phyloP scores from a whole-genome alignment of 2,113 vertebrate genomes.

The Craseonycteris thonglongyai region DNA sequence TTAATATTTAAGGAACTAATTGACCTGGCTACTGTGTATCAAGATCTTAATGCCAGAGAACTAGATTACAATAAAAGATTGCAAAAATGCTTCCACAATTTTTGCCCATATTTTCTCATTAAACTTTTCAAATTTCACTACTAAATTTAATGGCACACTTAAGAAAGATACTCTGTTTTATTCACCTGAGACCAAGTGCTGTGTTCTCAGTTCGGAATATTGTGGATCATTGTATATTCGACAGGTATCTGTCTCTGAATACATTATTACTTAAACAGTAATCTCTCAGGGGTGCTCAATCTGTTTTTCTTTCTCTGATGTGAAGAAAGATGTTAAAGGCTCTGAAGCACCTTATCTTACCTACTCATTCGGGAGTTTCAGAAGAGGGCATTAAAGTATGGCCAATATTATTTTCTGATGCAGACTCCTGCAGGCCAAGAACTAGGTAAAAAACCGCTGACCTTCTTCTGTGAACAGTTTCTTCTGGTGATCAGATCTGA shows the following conservation, averaged over 20 bases:
- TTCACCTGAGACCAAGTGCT: constrained; percentile 24
- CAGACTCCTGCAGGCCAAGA: constrained; percentile 66
- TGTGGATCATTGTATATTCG: constrained; percentile 46
- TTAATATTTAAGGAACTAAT: constrained; percentile 59
- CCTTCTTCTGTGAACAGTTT: constrained; percentile 52
- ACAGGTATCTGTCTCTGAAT: neutral
- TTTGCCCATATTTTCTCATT: constrained; percentile 46
- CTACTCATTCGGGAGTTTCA: constrained; percentile 25
- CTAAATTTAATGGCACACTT: constrained; percentile 68
- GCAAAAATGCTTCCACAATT: constrained; percentile 30
- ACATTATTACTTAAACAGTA: neutral
- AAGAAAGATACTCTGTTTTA: constrained; percentile 68
- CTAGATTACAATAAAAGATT: constrained; percentile 10
- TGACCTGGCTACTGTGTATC: constrained; percentile 19
- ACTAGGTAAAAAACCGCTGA: constrained; percentile 71
- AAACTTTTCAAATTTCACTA: constrained; percentile 60
- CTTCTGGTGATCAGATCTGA: constrained; percentile 43
- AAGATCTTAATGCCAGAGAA: constrained; percentile 39
- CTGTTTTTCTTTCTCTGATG: neutral
- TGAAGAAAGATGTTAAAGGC: neutral
- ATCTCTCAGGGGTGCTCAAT: accelerated
- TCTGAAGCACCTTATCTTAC: constrained; percentile 33
- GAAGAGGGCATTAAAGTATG: constrained; percentile 58
- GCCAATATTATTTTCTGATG: constrained; percentile 70
- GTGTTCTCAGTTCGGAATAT: constrained; percentile 50